Conservation (phyloP, 2,113 vertebrate species). For the Grammomys dolichurus region DNA sequence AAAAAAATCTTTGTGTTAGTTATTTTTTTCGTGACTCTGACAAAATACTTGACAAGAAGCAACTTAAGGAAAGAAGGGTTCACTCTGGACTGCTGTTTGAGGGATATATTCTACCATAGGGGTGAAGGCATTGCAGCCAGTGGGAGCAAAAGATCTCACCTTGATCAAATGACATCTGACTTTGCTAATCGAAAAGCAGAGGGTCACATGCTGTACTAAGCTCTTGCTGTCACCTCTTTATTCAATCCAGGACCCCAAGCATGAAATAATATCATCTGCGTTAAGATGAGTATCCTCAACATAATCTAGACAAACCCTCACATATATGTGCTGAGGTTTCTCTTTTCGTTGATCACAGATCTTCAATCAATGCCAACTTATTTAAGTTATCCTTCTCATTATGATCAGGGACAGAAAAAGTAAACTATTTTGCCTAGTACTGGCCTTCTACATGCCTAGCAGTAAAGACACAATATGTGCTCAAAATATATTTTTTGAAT, state of each 20-base stretch:
- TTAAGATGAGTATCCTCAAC: background rate
- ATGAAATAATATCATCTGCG: background rate
- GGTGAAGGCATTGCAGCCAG: background rate
- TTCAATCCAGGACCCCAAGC: background rate
- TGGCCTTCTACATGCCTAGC: background rate
- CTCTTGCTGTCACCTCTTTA: background rate
- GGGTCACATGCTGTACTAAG: background rate
- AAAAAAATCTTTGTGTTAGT: background rate
- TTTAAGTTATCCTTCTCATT: background rate
- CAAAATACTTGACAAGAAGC: background rate
- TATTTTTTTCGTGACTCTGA: background rate
- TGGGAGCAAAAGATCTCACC: too few species aligned
- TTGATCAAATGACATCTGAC: background rate
- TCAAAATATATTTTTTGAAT: background rate
- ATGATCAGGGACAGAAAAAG: background rate
- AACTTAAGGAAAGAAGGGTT: background rate
- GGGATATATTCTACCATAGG: too few species aligned
- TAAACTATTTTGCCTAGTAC: background rate
- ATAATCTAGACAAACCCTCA: background rate
- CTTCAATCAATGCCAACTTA: background rate
- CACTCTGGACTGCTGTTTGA: too few species aligned
- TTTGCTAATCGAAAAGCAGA: background rate
- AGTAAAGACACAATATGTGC: background rate
- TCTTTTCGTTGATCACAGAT: background rate
- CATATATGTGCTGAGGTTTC: background rate